phyloP scores from a whole-genome alignment of 2,797 vertebrate species.

The Coregonus ussuriensis region DNA sequence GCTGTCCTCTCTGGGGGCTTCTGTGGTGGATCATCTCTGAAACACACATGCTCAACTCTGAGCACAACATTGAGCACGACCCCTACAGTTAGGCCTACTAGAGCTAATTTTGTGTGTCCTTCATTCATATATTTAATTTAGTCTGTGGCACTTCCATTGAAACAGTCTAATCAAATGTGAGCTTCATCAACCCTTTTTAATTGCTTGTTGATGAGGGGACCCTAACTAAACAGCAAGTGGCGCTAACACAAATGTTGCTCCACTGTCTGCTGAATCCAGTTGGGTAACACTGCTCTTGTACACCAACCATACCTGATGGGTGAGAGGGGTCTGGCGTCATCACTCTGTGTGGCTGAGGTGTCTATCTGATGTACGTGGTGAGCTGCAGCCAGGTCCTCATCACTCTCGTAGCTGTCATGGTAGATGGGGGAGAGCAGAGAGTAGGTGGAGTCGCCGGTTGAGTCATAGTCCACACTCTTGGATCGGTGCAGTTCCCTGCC shows the following conservation, averaged over 20 bases:
- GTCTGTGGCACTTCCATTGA: too few species aligned
- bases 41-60: neutral
- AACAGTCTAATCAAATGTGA: too few species aligned
- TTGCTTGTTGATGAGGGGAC: neutral
- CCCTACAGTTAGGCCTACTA: too few species aligned
- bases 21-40: slow-evolving; percentile 62
- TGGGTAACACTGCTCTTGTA: neutral
- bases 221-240: neutral
- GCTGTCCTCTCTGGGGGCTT: slow-evolving; percentile 31
- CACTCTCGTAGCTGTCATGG: slow-evolving; percentile 76
- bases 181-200: neutral
- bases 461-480: slow-evolving; percentile 46
- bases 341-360: slow-evolving; percentile 26
- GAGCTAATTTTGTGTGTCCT: too few species aligned
- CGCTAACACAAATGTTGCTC: neutral
- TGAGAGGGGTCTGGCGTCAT: slow-evolving; percentile 11
- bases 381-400: slow-evolving; percentile 59
- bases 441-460: slow-evolving; percentile 72
- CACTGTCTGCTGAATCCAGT: neutral
- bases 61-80: neutral
- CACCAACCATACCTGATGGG: slow-evolving; percentile 28
- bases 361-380: slow-evolving; percentile 17
- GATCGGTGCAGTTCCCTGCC: slow-evolving; percentile 19
- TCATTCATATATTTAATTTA: too few species aligned
- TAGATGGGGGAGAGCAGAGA: slow-evolving; percentile 82